Base-by-base conservation (phyloP, 2,113 vertebrate species). In the Machaerirhynchus nigripectus region DNA sequence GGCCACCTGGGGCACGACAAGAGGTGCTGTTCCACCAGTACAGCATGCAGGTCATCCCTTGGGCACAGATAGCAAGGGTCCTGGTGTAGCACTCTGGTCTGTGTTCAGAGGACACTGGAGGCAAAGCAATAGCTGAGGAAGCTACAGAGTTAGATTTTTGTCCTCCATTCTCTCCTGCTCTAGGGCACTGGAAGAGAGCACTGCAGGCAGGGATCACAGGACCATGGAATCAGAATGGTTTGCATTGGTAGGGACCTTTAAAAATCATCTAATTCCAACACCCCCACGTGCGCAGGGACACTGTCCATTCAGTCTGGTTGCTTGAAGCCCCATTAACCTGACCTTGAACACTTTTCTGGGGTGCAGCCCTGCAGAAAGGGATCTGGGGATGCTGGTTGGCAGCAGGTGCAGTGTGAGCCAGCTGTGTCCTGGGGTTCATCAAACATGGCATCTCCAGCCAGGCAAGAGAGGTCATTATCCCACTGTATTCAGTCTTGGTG, bases 281-380 rank as follows among this genome's bases (percentile, higher is more conserved):
- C 4, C 13, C 9, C 15, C 9, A 2, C 1, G 0, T 9, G 3
- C 27, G 13, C 27, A 53, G 22, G n/a, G 19, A 15, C 27, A 31
- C 2, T 9, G 64, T 52, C 55, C 59, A 30, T 8, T 73, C 46
- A 19, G 18, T n/a, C 30, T 55, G 30, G 12, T 44, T 83, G 64
- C 37, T 47, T 49, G 27, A 65, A 60, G 26, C 12, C 10, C 39
- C 9, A 5, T 27, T 33, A 74, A 15, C 21, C 37, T 57, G 56
- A 4, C 13, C 33, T 68, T 40, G 26, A 85, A 28, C 11, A 22
- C 13, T 22, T 47, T 18, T 11, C 21, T 37, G 42, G 42, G 35
- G 14, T 78, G 20, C 31, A 82, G 21, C 14, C 40, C 46, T 47
- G 40, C 15, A 31, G 60, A 65, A 77, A 69, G 8, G 2, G 10